Base-by-base conservation (phyloP, 2,113 vertebrate species). In the Progne subis region DNA sequence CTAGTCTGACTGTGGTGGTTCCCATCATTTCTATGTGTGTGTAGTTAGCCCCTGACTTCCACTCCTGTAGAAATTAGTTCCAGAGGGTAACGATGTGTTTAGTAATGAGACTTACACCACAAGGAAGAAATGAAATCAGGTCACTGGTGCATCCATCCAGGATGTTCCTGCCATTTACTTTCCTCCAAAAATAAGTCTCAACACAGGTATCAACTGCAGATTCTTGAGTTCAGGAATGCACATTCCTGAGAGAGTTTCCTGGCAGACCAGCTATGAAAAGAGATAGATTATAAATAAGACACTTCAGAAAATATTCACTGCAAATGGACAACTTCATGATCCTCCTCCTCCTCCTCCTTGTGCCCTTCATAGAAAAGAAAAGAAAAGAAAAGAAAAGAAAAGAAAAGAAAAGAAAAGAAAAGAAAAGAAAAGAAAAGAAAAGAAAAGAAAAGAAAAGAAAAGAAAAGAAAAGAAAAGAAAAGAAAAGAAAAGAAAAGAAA, bases 41-140 rank as follows among this genome's bases (percentile, higher is more conserved):
- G 23, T 52, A 55, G 37, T n/a, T 82, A 49, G 18, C 50, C 91
- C 26, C 89, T 43, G 74, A 72, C 16, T 89, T 28, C 49, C 37
- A 53, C 19, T 91, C 61, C 18, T 2, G 7, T 76, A 44, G 69
- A 92, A 91, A 69, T 61, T 25, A 76, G 29, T 79, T 96, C 53
- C 74, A 85, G 57, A 72, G 65, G 37, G 69, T 68, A 89, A 91
- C 0, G 9, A 84, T 84, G 37, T 92, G 29, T 71, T 94, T 68
- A 12, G 52, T 68, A 95, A 82, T 53, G 37, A 92, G 32, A 79
- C 20, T 78, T 75, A 79, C 12, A 34, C 23, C 63, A 85, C 47
- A 46, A 75, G 55, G 65, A 91, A 94, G 70, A 92, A 76, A 88
- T 91, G 19, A 84, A 85, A 80, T 75, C 41, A 90, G 26, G 44